Conservation (phyloP, 2,888 invertebrate species). For the Imbricaverruca yamaguchii region DNA sequence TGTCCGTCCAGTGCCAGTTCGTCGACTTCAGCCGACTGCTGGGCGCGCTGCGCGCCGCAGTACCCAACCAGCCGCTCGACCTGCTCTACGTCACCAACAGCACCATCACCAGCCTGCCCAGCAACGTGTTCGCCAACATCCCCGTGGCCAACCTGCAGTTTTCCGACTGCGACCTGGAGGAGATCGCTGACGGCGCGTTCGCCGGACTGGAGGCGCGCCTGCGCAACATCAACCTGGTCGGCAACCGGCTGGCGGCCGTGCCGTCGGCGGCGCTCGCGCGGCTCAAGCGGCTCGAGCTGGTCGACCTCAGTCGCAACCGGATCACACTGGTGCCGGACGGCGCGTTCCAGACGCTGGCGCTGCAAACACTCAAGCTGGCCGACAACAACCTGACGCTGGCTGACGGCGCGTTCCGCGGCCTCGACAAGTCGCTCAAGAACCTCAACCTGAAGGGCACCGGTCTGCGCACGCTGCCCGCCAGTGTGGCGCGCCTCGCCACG, state of each 20-base stretch:
- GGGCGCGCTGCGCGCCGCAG: conserved; percentile 46
- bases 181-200: conserved; percentile 63
- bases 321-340: conserved; percentile 63
- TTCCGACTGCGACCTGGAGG: conserved; percentile 68
- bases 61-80: conserved; percentile 68
- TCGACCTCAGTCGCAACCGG: conserved; percentile 77
- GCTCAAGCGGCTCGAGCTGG: conserved; percentile 61
- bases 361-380: conserved; percentile 60
- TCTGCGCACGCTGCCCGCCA: conserved; percentile 69
- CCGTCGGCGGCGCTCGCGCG: conserved; percentile 63
- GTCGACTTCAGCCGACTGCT: conserved; percentile 71
- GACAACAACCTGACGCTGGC: conserved; percentile 76
- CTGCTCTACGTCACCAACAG: conserved; percentile 83
- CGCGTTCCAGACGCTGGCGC: conserved; percentile 60
- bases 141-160: conserved; percentile 52
- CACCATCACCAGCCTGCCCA: conserved; percentile 50
- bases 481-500: conserved; percentile 64
- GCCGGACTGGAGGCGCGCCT: conserved; percentile 70
- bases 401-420: conserved; percentile 61
- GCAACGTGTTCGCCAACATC: conserved; percentile 31
- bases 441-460: conserved; percentile 79
- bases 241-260: conserved; percentile 62
- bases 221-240: conserved; percentile 69
- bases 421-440: conserved; percentile 75
- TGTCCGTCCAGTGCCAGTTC: conserved; percentile 84